Evolutionary conservation across 2,113 vertebrate species (phyloP).

Genomic region (Phocoena phocoena): DNA sequence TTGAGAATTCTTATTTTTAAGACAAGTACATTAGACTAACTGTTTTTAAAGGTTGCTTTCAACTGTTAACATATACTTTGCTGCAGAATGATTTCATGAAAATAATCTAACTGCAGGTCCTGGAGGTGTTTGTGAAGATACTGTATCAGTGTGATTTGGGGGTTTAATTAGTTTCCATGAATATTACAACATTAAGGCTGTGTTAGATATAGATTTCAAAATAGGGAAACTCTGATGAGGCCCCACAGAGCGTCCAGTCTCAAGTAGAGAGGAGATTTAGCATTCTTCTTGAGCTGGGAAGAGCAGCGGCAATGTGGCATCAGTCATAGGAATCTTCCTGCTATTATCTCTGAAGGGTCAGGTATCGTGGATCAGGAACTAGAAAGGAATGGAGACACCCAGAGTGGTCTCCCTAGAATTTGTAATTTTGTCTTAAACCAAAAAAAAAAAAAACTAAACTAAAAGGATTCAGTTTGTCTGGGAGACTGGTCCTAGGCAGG

Average conservation of each 20-base stretch:
- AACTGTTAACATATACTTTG: neutral
- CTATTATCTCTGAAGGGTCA: neutral
- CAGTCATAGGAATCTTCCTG: neutral
- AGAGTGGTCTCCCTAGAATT: neutral
- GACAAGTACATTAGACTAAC: neutral
- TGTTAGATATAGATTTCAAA: neutral
- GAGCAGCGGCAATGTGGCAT: too few relatives aligned
- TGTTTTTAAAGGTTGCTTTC: neutral
- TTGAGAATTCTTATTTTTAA: slow-evolving; percentile 30
- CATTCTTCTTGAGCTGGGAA: neutral
- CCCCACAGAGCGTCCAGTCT: neutral
- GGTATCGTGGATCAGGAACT: neutral
- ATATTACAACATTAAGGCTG: neutral
- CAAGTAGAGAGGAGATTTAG: neutral
- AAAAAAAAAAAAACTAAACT: neutral
- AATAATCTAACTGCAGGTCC: neutral
- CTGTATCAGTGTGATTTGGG: neutral
- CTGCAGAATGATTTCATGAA: neutral
- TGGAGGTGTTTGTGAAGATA: neutral
- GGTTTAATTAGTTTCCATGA: neutral
- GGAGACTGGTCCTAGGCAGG: neutral
- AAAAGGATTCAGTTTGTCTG: neutral
- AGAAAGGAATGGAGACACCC: neutral
- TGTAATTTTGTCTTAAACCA: neutral
- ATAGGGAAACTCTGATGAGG: neutral